Conservation (phyloP, 2,113 vertebrate species). For the Spheniscus mendiculus region DNA sequence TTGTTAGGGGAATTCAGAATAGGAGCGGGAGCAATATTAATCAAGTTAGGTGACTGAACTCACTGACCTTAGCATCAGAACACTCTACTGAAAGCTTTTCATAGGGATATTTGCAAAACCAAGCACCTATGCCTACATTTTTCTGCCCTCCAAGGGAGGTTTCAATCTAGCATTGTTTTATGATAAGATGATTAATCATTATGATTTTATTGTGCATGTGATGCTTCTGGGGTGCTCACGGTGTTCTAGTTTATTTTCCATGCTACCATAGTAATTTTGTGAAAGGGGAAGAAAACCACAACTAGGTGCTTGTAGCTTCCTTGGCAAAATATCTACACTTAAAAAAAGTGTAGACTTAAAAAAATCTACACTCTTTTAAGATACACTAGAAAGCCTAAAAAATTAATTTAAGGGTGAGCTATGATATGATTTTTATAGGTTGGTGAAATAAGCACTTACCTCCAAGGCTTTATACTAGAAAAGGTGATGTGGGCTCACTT, state of each 20-base stretch:
- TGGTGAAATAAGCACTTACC: background rate
- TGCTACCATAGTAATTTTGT: background rate
- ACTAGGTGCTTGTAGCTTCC: background rate
- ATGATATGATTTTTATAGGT: background rate
- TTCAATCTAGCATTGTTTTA: background rate
- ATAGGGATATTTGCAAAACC: background rate
- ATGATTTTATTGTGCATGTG: background rate
- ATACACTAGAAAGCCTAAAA: background rate
- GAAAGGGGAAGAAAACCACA: background rate
- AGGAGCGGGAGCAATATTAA: background rate
- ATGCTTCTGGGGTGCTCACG: background rate
- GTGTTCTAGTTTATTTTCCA: background rate
- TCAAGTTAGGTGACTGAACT: rapidly evolving
- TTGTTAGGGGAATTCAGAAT: background rate
- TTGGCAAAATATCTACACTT: background rate
- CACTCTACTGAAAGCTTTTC: background rate
- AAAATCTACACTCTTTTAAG: background rate
- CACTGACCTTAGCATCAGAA: background rate
- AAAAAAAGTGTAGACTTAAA: background rate
- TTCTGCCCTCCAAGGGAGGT: background rate
- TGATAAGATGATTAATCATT: background rate
- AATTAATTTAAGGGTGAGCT: background rate
- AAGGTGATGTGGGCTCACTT: background rate
- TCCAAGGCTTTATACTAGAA: background rate
- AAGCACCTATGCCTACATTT: background rate